phyloP scores from a whole-genome alignment of 2,797 vertebrate genomes.

The Dryobates pubescens region DNA sequence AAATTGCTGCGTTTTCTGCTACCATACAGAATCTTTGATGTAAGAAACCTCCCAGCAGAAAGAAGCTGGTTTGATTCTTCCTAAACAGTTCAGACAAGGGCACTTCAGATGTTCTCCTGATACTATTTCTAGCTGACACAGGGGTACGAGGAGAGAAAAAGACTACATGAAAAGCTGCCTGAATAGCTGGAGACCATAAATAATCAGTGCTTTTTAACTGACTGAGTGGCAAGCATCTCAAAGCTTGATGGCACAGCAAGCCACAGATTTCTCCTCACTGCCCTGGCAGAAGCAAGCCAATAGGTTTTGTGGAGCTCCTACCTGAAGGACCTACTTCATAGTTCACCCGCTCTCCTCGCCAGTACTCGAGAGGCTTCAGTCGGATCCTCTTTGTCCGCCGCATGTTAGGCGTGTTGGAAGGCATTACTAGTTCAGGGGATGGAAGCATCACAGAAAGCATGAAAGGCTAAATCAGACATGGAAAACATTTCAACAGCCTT shows the following conservation, averaged over 20 bases:
- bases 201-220: background rate
- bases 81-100: background rate
- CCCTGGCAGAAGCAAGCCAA: background rate
- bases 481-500: background rate
- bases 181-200: background rate
- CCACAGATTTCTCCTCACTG: background rate
- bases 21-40: background rate
- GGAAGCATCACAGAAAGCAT: background rate
- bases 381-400: slow-evolving; percentile 77
- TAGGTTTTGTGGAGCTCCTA: slow-evolving; percentile 25
- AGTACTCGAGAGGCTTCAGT: slow-evolving; percentile 78
- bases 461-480: background rate
- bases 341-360: slow-evolving; percentile 77
- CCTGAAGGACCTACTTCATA: slow-evolving; percentile 68
- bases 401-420: slow-evolving; percentile 75
- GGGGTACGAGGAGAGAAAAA: background rate
- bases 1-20: background rate
- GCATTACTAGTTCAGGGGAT: slow-evolving; percentile 68
- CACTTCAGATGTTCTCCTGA: background rate
- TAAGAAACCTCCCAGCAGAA: background rate
- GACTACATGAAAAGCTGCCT: background rate
- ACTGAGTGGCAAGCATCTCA: background rate
- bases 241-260: background rate
- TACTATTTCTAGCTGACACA: background rate
- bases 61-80: background rate